Conservation (phyloP, 2,797 vertebrate genomes). For the Chelidonichthys spinosus region DNA sequence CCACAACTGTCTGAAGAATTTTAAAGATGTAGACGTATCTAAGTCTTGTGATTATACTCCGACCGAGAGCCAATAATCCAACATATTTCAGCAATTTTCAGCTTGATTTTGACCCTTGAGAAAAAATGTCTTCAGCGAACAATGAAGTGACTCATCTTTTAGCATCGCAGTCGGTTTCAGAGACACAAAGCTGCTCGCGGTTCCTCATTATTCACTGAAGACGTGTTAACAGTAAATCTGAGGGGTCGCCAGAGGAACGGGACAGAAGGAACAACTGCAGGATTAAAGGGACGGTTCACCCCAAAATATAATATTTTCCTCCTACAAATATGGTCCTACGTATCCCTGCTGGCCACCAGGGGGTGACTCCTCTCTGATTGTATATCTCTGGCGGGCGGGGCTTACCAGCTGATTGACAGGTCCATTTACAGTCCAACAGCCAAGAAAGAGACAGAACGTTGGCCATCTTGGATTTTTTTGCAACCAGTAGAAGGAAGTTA, state of each 20-base stretch:
- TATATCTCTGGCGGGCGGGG: no score
- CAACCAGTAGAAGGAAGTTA: no score
- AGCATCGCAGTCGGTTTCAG: neutral
- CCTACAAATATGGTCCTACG: neutral
- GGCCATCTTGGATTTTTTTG: no score
- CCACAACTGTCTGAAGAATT: no score
- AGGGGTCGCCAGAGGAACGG: neutral
- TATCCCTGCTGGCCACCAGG: no score
- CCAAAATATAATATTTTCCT: neutral
- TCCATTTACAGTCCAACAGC: no score
- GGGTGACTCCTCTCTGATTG: no score
- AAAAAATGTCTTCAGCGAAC: neutral
- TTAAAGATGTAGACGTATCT: no score
- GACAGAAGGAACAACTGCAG: no score
- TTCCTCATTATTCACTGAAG: neutral
- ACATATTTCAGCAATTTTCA: neutral
- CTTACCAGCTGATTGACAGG: no score
- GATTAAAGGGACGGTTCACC: no score
- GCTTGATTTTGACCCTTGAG: neutral
- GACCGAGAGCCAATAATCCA: neutral
- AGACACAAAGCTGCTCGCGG: neutral
- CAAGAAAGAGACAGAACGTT: no score
- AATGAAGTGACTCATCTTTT: neutral
- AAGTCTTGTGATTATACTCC: neutral
- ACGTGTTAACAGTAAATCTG: neutral